These are phyloP conservation scores for Encarsia formosa DNA, from an alignment of 2,888 invertebrate genomes.

Conservation along the genomic window DNA sequence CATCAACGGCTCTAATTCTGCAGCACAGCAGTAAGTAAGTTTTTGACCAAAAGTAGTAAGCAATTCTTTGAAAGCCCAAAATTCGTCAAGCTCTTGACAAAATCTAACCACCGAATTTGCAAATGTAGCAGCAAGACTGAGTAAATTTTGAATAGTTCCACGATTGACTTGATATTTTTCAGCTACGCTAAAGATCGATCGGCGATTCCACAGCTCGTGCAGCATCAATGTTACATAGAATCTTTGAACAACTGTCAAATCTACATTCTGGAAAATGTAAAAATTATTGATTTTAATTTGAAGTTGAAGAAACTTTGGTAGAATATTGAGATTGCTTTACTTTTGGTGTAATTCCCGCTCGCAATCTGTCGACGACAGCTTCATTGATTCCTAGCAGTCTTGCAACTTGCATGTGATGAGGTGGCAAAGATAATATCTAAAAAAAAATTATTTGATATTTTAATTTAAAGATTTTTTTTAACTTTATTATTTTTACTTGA, in stretches of 20 bases:
- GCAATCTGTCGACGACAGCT: slow-evolving; percentile 46
- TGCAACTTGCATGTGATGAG: slow-evolving; percentile 63
- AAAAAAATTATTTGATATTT: slow-evolving; percentile 25
- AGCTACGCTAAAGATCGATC: slow-evolving; percentile 65
- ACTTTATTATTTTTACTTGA: slow-evolving; percentile 1
- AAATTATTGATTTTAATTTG: slow-evolving; percentile 10
- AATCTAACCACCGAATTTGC: slow-evolving; percentile 75
- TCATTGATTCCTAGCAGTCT: slow-evolving; percentile 75
- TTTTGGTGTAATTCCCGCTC: slow-evolving; percentile 42
- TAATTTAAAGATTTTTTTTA: neutral
- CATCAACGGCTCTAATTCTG: slow-evolving; percentile 77
- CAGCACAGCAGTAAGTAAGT: slow-evolving; percentile 76
- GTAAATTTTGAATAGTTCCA: slow-evolving; percentile 75
- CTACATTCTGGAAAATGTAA: slow-evolving; percentile 54
- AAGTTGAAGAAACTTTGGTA: neutral
- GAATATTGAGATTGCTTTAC: slow-evolving; percentile 29
- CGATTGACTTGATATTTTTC: slow-evolving; percentile 69
- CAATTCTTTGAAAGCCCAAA: slow-evolving; percentile 79
- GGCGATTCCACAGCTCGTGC: slow-evolving; percentile 70
- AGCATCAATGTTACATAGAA: slow-evolving; percentile 86
- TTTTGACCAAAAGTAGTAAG: slow-evolving; percentile 69
- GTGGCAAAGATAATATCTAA: slow-evolving; percentile 62
- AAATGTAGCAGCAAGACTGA: slow-evolving; percentile 68
- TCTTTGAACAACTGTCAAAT: slow-evolving; percentile 64
- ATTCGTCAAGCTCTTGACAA: slow-evolving; percentile 69